Evolutionary conservation across 1,140 invertebrate genomes (phyloP), one percentile per base, ranked within the genome.

Genomic region (Drosophila tsacasi): DNA sequence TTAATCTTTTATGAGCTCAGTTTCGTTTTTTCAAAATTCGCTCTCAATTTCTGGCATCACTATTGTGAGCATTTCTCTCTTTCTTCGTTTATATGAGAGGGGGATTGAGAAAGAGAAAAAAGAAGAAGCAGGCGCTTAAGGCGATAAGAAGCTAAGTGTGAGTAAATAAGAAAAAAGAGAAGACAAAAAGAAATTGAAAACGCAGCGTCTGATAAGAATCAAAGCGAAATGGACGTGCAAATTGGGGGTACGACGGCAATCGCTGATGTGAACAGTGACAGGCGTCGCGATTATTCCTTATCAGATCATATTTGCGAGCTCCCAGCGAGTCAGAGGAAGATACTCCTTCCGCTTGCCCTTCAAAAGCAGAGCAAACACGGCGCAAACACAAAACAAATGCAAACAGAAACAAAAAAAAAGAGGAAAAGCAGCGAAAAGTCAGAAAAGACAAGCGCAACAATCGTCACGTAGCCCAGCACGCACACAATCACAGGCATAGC

Each of bases 401-500:
- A 76, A 87, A 40, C 66, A 68, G 61, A 87, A 44, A 63, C 19
- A 39, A 57, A 57, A 57, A n/a, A 15, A 12, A 57, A 21, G 15
- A 23, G 76, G 74, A 39, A 73, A 78, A 32, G 72, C 81, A 80
- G 76, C 58, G 71, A 52, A 68, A 61, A 65, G 64, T 39, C 75
- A 89, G 63, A 90, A 81, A 61, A 78, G 83, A 73, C 85, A 89
- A 81, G 86, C 85, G 78, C 78, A 80, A 80, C 76, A 71, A 50
- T 55, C 60, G 78, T 91, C 85, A 90, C 85, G 85, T 90, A 90
- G 85, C 76, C 82, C 85, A 89, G 50, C 79, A 71, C 74, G 57
- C 59, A 77, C 49, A 71, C 47, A 44, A 25, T 46, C 50, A 46
- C 17, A 61, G 44, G 32, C 35, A 37, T 54, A 40, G 23, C 40